Evolutionary conservation across 1,140 invertebrate species (phyloP), one percentile per base, ranked within the genome.

Genomic region (Temnothorax curvispinosus): DNA sequence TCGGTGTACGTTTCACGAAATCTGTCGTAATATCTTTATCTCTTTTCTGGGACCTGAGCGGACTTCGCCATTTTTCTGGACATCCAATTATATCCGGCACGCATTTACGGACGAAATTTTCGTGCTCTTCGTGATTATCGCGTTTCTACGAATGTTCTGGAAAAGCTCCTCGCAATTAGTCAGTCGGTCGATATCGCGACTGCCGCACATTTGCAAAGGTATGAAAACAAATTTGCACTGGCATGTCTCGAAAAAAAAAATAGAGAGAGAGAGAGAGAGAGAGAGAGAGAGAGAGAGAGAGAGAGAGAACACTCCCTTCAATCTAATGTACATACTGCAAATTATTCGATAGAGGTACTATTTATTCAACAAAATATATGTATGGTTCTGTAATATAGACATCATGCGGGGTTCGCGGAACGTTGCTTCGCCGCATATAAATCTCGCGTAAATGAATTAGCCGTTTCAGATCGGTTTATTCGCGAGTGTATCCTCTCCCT

Each of bases 31-130:
- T 75, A 38, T 21, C 27, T 27, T 27, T 60, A 60, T 47, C 54
- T 84, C 44, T 74, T 35, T 18, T 0, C 13, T 18, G 27, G 4
- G 3, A 9, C 4, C 18, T 41, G 27, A 27, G 27, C 9, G 7
- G 64, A 62, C 54, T 32, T 44, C 74, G 32, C 69, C 80, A 84
- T 84, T 84, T 84, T 84, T 84, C 58, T 50, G 69, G 41, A 75
- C 69, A 50, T 84, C 69, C 80, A 84, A 75, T 84, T 75, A 84
- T 84, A 84, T 84, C 69, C 56, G n/a, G 54, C 54, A 84, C 54
- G 67, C 80, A 47, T 84, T 71, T 7, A 13, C 13, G 27, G 27
- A 21, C 80, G 54, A 75, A 74, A 75, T 47, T 84, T n/a, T 84
- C 80, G 69, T 84, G 80, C 80, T 84, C 54, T 38, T 13, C 41